phyloP scores from a whole-genome alignment of 2,113 vertebrate genomes.

The Nothocercus julius region DNA sequence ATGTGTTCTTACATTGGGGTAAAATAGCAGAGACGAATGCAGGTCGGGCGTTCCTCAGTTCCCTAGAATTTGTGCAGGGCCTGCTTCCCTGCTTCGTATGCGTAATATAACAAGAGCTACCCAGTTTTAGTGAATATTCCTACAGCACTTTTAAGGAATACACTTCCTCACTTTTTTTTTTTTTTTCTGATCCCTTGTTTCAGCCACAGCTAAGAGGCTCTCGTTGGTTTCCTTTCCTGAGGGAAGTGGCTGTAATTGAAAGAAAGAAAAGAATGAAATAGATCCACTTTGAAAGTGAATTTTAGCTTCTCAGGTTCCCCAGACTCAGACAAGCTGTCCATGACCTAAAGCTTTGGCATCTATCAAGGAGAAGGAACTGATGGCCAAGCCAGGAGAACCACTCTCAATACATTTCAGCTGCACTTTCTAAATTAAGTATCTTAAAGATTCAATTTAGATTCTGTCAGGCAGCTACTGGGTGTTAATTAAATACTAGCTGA shows the following conservation, averaged over 20 bases:
- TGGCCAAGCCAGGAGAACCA: background rate
- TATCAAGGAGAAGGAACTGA: background rate
- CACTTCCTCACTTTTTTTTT: background rate
- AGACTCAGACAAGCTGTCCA: background rate
- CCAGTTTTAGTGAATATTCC: slow-evolving; percentile 25
- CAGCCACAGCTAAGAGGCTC: background rate
- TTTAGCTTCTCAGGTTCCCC: background rate
- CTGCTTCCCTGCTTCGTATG: background rate
- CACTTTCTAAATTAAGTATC: slow-evolving; percentile 35
- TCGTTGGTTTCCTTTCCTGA: background rate
- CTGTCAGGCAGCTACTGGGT: slow-evolving; percentile 42
- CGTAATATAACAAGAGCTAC: background rate
- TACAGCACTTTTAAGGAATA: slow-evolving; percentile 1
- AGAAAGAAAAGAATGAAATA: background rate
- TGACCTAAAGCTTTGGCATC: slow-evolving; percentile 22
- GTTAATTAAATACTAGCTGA: slow-evolving; percentile 55
- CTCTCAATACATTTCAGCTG: slow-evolving; percentile 7
- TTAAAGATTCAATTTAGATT: slow-evolving; percentile 65
- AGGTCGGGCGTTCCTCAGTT: background rate
- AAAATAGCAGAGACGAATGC: background rate
- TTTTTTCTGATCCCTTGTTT: background rate
- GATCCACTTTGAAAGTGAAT: background rate
- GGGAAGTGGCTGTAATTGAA: slow-evolving; percentile 28
- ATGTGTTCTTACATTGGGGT: background rate
- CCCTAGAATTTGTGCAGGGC: background rate